Percentiles rank a stretch among this genome's conserved stretches.
Evolutionary conservation across 1,140 invertebrate genomes (phyloP).

Genomic region (Drosophila kepulauana): DNA sequence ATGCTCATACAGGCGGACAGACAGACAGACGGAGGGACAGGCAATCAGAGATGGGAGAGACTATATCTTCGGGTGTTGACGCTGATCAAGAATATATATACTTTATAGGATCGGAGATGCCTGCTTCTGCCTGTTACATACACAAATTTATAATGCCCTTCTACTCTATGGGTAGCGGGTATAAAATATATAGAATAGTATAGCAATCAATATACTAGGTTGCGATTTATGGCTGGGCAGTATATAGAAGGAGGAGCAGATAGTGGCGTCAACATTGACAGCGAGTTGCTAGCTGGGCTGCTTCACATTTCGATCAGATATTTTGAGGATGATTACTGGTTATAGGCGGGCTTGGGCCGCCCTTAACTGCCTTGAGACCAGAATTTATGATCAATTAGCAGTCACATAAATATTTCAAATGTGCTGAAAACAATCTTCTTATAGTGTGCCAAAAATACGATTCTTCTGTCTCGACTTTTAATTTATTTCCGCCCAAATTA

Average conservation of each 20-base stretch:
- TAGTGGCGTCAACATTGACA: conserved; percentile 19
- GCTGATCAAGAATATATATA: too few species aligned
- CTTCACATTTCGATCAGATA: neutral
- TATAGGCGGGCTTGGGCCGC: conserved; percentile 17
- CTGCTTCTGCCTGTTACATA: too few species aligned
- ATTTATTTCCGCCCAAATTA: neutral
- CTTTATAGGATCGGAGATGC: too few species aligned
- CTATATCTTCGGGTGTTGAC: too few species aligned
- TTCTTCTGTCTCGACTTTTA: neutral
- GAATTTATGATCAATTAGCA: conserved; percentile 51
- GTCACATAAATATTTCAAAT: conserved; percentile 42
- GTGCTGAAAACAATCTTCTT: neutral
- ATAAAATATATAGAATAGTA: too few species aligned
- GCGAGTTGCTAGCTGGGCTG: neutral
- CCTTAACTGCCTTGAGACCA: conserved; percentile 37
- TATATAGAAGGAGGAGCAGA: conserved; percentile 23
- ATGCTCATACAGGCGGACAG: too few species aligned
- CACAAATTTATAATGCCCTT: too few species aligned
- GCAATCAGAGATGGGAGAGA: too few species aligned
- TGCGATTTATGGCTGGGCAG: conserved; percentile 14
- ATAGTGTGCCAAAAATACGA: neutral
- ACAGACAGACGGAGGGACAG: too few species aligned
- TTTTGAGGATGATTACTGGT: conserved; percentile 5
- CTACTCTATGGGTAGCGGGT: too few species aligned
- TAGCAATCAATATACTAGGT: neutral